These are phyloP conservation scores for Sitobion miscanthi DNA, from an alignment of 1,140 invertebrate genomes.

Conservation along the genomic window DNA sequence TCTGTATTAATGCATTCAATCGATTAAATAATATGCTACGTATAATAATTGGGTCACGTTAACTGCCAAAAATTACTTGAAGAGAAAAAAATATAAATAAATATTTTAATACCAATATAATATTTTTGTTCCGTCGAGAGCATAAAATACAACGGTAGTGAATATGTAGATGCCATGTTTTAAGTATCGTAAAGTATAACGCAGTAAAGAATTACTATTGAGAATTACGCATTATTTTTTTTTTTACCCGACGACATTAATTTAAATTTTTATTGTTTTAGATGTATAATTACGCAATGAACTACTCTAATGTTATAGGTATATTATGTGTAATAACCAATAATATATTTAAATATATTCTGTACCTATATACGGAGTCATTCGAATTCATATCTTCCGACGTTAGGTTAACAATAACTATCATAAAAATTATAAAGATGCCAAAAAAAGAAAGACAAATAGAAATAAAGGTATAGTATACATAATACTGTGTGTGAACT, in stretches of 20 bases:
- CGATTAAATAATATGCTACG: background rate
- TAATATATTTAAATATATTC: conserved; percentile 50
- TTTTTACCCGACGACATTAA: background rate
- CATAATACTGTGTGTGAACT: conserved; percentile 6
- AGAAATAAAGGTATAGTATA: background rate
- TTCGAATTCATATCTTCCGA: conserved; percentile 16
- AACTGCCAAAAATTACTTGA: background rate
- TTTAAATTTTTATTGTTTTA: conserved; percentile 46
- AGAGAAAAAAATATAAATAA: background rate
- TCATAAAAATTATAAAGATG: conserved; percentile 24
- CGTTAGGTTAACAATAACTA: background rate
- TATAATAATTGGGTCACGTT: background rate
- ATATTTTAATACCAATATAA: conserved; percentile 9
- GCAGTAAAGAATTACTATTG: background rate
- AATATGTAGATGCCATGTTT: conserved; percentile 16
- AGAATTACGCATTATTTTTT: background rate
- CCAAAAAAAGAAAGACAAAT: conserved; percentile 26
- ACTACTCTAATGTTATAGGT: conserved; percentile 16
- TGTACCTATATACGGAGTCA: background rate
- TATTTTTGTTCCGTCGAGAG: background rate
- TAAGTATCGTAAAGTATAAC: conserved; percentile 11
- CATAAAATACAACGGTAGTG: background rate
- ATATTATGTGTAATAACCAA: conserved; percentile 14
- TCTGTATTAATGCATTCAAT: background rate
- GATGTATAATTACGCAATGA: conserved; percentile 42